Conservation (phyloP, 2,113 vertebrate species). For the Urocolius indicus region DNA sequence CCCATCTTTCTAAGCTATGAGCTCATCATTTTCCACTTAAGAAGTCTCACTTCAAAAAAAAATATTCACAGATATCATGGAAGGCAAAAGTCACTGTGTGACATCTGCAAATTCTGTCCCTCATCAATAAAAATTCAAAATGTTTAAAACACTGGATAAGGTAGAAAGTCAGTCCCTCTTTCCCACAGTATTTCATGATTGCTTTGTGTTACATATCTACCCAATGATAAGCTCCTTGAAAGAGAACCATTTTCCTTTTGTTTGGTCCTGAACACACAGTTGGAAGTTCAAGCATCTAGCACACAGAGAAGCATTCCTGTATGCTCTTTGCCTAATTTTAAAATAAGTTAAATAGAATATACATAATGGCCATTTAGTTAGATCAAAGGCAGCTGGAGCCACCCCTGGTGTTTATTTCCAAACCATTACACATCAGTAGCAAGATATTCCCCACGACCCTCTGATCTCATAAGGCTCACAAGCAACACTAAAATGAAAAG, state of each 20-base stretch:
- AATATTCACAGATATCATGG: not conserved
- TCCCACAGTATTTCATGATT: constrained; percentile 4
- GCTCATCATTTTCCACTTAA: not conserved
- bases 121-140: not conserved
- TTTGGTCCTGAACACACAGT: constrained; percentile 38
- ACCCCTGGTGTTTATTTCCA: constrained; percentile 45
- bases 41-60: not conserved
- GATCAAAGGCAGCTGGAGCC: constrained; percentile 31
- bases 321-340: constrained; percentile 31
- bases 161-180: not conserved
- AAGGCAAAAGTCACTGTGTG: not conserved
- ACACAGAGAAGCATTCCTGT: not conserved
- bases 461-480: constrained; percentile 6
- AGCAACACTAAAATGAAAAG: not conserved
- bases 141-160: not conserved
- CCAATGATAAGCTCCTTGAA: constrained; percentile 32
- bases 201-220: constrained; percentile 8
- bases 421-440: constrained; percentile 26
- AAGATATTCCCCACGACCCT: constrained; percentile 2
- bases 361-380: constrained; percentile 29
- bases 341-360: constrained; percentile 51
- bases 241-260: constrained; percentile 37
- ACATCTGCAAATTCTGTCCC: not conserved
- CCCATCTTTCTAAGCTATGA: not conserved
- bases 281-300: constrained; percentile 23